A percentile compares a stretch with the other conserved stretches of the same genome.
Conservation (phyloP, 2,113 vertebrate genomes). For the Poicephalus gulielmi region DNA sequence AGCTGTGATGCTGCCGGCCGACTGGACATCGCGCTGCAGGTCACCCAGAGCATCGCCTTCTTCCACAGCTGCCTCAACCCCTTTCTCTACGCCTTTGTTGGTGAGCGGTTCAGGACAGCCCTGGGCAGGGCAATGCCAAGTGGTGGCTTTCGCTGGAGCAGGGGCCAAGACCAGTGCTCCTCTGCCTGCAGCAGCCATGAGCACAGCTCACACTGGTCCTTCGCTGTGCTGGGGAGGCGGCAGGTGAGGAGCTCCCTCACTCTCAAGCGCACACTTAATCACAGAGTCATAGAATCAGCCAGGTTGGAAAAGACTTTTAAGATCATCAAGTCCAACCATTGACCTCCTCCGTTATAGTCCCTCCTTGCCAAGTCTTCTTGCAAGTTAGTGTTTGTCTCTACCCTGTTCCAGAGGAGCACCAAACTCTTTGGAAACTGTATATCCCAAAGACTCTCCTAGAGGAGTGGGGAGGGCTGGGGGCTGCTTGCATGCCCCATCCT, state of each 20-base stretch:
- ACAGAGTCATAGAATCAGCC: background rate
- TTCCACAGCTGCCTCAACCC: slow-evolving; percentile 91
- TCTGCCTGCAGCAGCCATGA: background rate
- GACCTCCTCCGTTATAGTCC: background rate
- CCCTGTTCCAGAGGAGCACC: background rate
- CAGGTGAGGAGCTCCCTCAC: slow-evolving; percentile 73
- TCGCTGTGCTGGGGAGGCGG: slow-evolving; percentile 77
- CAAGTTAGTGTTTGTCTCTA: background rate
- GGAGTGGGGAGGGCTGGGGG: background rate
- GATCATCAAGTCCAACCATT: background rate
- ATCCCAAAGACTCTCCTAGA: background rate
- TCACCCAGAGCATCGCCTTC: slow-evolving; percentile 84
- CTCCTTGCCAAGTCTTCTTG: background rate
- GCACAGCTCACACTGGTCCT: slow-evolving; percentile 74
- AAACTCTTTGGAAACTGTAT: background rate
- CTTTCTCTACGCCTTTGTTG: slow-evolving; percentile 87
- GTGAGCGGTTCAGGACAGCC: slow-evolving; percentile 82
- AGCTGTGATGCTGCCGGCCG: slow-evolving; percentile 54
- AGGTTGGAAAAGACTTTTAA: background rate
- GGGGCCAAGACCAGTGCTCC: background rate
- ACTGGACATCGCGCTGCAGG: slow-evolving; percentile 79
- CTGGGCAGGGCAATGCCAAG: slow-evolving; percentile 73
- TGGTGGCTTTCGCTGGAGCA: background rate
- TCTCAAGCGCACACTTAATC: slow-evolving; percentile 62
- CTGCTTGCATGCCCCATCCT: fast-evolving